Base-by-base conservation (phyloP, 2,888 invertebrate genomes). In the Micoletzkya japonica region DNA sequence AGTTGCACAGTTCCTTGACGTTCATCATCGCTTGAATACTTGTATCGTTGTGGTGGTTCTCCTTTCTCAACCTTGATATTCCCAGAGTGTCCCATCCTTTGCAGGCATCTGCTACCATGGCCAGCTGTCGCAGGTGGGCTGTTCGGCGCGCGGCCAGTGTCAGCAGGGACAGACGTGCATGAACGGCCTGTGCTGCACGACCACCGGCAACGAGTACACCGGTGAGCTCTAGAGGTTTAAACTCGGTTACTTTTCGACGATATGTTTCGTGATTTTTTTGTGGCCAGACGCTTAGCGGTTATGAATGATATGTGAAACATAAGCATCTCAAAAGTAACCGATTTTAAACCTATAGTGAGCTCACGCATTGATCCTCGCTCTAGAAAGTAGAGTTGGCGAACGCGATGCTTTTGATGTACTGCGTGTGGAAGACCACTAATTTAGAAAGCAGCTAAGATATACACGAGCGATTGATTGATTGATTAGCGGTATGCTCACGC, bases 131-230 rank as follows among this genome's bases (percentile, higher is more conserved):
- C 79, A 80, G 63, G 78, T 83, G 2, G 70, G 78, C 4, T 84
- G 82, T 73, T 77, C 75, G n/a, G 75, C 76, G 2, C 70, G 70
- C 20, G 80, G 75, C 0, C 81, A 83, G 57, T 84, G 84, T 56
- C 76, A 76, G 3, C 63, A 73, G 17, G 76, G 78, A 3, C 78
- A 82, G 70, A 75, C 72, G 39, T 84, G 84, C 73, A 77, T 82
- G 70, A 81, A 79, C 56, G 84, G 84, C 28, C 74, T 84, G 20
- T 84, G 84, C 72, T 84, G 84, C 72, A 76, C 80, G 39, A 70
- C 73, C 10, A 81, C 78, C 4, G 76, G 74, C 34, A 76, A 82
- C 56, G 81, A 84, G 68, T 79, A 74, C 73, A 72, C 74, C 52
- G 74, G 82, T 82, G 70, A 68, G 73, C 49, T 24, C 26, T 17